These are phyloP conservation scores for Luidia sarsii DNA, from an alignment of 53 echinoderm and acorn worm species.

Conservation along the genomic window DNA sequence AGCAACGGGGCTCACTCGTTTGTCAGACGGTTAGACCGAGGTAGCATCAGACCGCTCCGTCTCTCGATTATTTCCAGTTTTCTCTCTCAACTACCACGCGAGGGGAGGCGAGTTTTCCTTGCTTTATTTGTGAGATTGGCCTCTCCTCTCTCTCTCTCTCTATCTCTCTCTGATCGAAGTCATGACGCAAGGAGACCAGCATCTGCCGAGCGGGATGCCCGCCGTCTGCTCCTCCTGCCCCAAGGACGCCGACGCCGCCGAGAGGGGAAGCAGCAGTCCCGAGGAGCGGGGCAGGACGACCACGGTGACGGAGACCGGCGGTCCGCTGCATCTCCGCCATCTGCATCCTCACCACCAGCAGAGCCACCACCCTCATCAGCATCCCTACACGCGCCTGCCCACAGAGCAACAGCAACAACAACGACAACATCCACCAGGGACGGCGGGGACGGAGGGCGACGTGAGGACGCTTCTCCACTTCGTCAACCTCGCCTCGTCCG, in stretches of 20 bases:
- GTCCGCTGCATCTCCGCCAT: not conserved
- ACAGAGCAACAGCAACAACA: not conserved
- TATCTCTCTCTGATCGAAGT: too few species aligned
- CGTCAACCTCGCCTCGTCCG: constrained; percentile 90
- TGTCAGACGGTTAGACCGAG: too few species aligned
- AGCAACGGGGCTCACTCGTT: too few species aligned
- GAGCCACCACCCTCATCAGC: constrained; percentile 32
- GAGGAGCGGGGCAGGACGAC: not conserved
- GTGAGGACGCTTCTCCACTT: constrained; percentile 89
- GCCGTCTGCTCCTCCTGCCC: constrained; percentile 35
- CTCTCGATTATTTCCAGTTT: too few species aligned
- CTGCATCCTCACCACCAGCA: constrained; percentile 11
- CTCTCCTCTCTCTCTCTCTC: not conserved
- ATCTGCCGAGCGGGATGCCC: constrained; percentile 58
- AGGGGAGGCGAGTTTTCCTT: not conserved
- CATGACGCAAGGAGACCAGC: constrained; percentile 68
- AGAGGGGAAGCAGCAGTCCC: constrained; percentile 35
- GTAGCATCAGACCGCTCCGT: too few species aligned
- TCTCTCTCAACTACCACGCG: not conserved
- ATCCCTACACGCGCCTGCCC: constrained; percentile 17
- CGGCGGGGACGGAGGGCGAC: constrained; percentile 55
- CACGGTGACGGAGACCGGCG: constrained; percentile 22
- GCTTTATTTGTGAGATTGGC: not conserved
- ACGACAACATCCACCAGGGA: constrained; percentile 1
- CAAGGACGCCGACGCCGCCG: constrained; percentile 27